These are phyloP conservation scores for Aspidapion aeneum DNA, from an alignment of 2,888 invertebrate genomes.

Conservation along the genomic window DNA sequence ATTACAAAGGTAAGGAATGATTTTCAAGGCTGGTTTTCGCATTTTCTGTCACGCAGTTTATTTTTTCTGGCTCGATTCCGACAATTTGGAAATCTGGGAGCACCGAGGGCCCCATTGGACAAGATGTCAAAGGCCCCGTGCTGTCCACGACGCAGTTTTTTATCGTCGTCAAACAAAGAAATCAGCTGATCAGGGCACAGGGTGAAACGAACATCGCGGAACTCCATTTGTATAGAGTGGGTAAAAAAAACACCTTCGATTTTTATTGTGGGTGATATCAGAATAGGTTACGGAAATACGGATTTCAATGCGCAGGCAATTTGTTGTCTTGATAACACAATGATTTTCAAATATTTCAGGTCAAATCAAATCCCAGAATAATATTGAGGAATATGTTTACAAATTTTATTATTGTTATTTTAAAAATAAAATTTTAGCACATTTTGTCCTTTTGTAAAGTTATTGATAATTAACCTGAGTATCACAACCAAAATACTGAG, in stretches of 20 bases:
- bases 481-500: no score
- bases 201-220: conserved; percentile 19
- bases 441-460: no score
- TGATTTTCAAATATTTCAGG: no score
- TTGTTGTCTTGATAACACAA: no score
- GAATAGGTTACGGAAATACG: no score
- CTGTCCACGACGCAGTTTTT: conserved; percentile 30
- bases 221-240: conserved; percentile 20
- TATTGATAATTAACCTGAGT: no score
- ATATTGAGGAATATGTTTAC: no score
- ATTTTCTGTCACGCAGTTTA: conserved; percentile 20
- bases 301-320: no score
- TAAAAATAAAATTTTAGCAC: no score
- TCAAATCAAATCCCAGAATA: no score
- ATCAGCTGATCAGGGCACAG: conserved; percentile 63
- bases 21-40: conserved; percentile 22
- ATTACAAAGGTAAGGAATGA: conserved; percentile 87
- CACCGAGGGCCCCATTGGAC: conserved; percentile 12
- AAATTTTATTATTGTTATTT: no score
- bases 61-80: conserved; percentile 22
- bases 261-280: neutral
- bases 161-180: conserved; percentile 65
- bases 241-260: conserved; percentile 21
- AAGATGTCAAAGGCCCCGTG: conserved; percentile 44
- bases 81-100: conserved; percentile 7